Conservation (phyloP, 2,113 vertebrate species). For the Sylvilagus bachmani region DNA sequence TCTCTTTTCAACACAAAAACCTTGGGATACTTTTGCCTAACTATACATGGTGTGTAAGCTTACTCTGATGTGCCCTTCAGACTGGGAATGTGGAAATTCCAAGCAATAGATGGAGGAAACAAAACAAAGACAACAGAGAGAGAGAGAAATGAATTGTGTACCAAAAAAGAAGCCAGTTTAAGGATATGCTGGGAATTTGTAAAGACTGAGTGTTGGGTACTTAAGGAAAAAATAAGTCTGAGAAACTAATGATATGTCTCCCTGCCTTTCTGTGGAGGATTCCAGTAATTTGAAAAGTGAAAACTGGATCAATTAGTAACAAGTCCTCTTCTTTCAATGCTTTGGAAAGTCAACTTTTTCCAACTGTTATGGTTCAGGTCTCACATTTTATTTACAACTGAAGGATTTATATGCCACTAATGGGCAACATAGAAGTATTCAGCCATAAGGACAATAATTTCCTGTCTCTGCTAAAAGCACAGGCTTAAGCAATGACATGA, state of each 20-base stretch:
- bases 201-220: background rate
- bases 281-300: background rate
- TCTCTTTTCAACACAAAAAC: background rate
- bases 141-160: background rate
- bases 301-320: background rate
- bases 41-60: background rate
- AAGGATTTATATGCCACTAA: background rate
- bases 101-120: background rate
- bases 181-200: background rate
- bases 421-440: background rate
- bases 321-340: background rate
- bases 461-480: background rate
- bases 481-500: background rate
- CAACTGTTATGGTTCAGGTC: background rate
- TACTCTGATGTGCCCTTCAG: background rate
- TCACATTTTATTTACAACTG: background rate
- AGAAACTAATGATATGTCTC: background rate
- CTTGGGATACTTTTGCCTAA: background rate
- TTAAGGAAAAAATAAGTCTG: background rate
- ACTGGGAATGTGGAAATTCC: background rate
- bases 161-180: background rate
- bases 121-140: background rate
- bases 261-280: background rate
- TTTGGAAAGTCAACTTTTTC: background rate
- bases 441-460: background rate